Evolutionary conservation across 2,888 invertebrate genomes (phyloP), one percentile per base, ranked within the genome.

Genomic region (Drosophila leonis): DNA sequence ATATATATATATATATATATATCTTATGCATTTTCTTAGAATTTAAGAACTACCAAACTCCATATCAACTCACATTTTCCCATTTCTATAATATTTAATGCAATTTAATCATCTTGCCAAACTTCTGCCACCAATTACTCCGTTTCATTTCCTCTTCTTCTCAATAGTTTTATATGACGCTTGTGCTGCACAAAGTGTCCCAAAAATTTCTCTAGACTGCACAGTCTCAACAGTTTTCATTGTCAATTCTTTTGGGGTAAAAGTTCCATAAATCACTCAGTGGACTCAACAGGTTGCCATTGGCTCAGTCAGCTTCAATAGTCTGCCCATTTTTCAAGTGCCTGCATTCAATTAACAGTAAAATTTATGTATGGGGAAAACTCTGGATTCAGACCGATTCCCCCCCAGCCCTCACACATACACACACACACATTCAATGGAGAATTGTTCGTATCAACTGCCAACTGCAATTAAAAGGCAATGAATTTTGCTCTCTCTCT

Each of bases 381-480:
- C 39, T 61, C 63, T 15, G 54, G 24, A 54, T 52, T 29, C 72
- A 48, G 15, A 39, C 13, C 12, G 13, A 35, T 35, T 12, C 35
- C 10, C 7, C 33, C 10, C 33, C 27, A 4, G 49, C 57, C 56
- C 29, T 31, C 35, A 44, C n/a, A 46, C 35, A 44, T 27, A 55
- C 44, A 55, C 49, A 55, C 20, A 59, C 35, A 27, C 57, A 57
- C 51, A 74, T 62, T 70, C 64, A 72, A 65, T 66, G 56, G 68
- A 76, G 76, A 79, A 79, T 79, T 79, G 75, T 77, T 80, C 77
- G 86, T 48, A 82, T 85, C 71, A 75, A 72, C 83, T 90, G 86
- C 86, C 90, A 86, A 79, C 76, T 87, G 88, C 90, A 88, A 88
- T 88, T 88, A 88, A 90, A 88, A 88, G 84, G 84, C 88, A 81